These are phyloP conservation scores for Scaeva pyrastri DNA, from an alignment of 2,888 invertebrate genomes.

Conservation along the genomic window DNA sequence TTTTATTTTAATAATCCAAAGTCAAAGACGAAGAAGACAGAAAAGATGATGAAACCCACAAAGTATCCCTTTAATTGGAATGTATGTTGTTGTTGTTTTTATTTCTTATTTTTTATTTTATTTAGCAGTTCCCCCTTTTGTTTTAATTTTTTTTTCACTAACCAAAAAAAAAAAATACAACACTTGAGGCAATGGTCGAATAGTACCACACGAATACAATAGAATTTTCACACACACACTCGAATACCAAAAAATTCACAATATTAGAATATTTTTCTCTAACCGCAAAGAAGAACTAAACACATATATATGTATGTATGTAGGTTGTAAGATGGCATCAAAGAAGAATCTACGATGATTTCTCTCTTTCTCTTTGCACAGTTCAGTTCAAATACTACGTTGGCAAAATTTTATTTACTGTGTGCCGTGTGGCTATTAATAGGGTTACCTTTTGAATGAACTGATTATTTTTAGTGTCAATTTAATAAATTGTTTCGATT, in stretches of 20 bases:
- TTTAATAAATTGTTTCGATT: conserved; percentile 45
- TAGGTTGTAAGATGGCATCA: conserved; percentile 29
- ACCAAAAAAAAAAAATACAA: conserved; percentile 43
- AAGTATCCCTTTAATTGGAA: conserved; percentile 71
- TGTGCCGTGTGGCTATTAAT: conserved; percentile 32
- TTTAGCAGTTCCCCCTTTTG: conserved; percentile 59
- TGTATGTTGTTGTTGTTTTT: conserved; percentile 61
- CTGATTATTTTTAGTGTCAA: conserved; percentile 53
- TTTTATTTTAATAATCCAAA: conserved; percentile 52
- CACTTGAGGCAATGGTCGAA: conserved; percentile 63
- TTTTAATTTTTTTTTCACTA: conserved; percentile 26
- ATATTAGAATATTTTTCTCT: conserved; percentile 70
- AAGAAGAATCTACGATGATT: conserved; percentile 45
- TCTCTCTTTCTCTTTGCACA: conserved; percentile 60
- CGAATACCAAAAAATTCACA: conserved; percentile 36
- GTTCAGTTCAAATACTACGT: conserved; percentile 40
- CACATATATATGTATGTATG: too few relatives aligned
- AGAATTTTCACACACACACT: conserved; percentile 39
- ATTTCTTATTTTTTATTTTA: background rate
- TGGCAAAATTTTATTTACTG: conserved; percentile 31
- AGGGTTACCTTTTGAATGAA: conserved; percentile 36
- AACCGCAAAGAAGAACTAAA: conserved; percentile 66
- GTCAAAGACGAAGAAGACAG: conserved; percentile 28
- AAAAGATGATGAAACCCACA: conserved; percentile 57
- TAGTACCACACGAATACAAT: conserved; percentile 53